phyloP scores from a whole-genome alignment of 1,140 invertebrate species.

The Goniozus legneri region DNA sequence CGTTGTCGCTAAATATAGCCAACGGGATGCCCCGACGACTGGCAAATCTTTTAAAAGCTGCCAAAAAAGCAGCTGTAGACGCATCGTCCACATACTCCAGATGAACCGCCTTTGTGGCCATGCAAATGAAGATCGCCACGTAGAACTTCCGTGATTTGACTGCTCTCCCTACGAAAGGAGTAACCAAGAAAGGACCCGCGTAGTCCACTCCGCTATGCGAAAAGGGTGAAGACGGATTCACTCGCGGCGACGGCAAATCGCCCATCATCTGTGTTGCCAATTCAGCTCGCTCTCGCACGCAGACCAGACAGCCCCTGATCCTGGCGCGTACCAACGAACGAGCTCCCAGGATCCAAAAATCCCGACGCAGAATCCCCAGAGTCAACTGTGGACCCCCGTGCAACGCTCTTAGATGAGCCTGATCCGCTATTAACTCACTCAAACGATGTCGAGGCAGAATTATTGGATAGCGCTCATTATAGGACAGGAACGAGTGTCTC shows the following conservation, averaged over 20 bases:
- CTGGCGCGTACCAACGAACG: constrained; percentile 17
- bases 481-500: neutral
- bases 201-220: constrained; percentile 41
- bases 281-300: constrained; percentile 10
- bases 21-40: neutral
- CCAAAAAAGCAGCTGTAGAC: constrained; percentile 1
- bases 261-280: constrained; percentile 32
- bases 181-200: constrained; percentile 42
- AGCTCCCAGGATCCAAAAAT: constrained; percentile 25
- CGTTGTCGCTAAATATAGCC: neutral
- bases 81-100: constrained; percentile 9
- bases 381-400: constrained; percentile 17
- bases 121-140: constrained; percentile 20
- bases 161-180: constrained; percentile 19
- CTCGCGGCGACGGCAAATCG: constrained; percentile 31
- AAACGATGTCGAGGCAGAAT: neutral
- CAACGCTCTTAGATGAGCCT: constrained; percentile 14
- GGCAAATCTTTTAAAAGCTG: neutral
- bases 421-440: neutral
- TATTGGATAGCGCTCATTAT: neutral
- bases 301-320: constrained; percentile 20
- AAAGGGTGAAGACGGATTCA: constrained; percentile 33
- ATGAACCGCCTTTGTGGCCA: constrained; percentile 2
- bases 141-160: constrained; percentile 15
- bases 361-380: constrained; percentile 11